These are phyloP conservation scores for Vombatus ursinus DNA, from an alignment of 2,113 vertebrate genomes.

Conservation along the genomic window DNA sequence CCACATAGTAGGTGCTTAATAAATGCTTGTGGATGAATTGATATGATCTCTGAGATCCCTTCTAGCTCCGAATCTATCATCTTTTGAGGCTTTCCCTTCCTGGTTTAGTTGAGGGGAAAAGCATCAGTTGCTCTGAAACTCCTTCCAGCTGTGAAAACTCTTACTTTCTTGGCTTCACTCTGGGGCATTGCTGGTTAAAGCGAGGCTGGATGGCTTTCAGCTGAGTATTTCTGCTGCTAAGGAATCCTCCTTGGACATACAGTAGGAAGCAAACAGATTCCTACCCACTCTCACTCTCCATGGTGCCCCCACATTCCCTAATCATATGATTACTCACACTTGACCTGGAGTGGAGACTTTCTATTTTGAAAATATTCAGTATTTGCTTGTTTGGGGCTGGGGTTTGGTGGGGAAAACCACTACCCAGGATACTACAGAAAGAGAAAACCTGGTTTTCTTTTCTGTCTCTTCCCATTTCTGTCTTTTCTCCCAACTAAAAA, in stretches of 20 bases:
- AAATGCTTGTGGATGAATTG: neutral
- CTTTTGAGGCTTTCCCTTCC: neutral
- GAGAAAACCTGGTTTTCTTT: neutral
- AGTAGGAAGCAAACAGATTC: neutral
- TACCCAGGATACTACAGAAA: neutral
- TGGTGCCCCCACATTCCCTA: neutral
- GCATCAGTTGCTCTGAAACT: neutral
- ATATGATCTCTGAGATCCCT: neutral
- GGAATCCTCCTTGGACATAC: neutral
- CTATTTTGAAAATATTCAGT: neutral
- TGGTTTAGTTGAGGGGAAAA: neutral
- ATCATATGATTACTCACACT: neutral
- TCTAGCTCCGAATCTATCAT: neutral
- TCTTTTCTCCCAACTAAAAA: neutral
- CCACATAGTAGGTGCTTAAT: neutral
- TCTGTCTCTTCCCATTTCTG: neutral
- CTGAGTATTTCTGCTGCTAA: neutral
- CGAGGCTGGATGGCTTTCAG: neutral
- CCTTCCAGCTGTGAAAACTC: neutral
- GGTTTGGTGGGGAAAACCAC: neutral
- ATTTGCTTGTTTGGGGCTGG: neutral
- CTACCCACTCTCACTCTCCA: neutral
- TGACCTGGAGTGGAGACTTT: neutral
- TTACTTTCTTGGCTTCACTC: neutral
- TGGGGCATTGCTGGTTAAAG: neutral